Conservation (phyloP, 2,888 invertebrate genomes). For the Leucozona laternaria region DNA sequence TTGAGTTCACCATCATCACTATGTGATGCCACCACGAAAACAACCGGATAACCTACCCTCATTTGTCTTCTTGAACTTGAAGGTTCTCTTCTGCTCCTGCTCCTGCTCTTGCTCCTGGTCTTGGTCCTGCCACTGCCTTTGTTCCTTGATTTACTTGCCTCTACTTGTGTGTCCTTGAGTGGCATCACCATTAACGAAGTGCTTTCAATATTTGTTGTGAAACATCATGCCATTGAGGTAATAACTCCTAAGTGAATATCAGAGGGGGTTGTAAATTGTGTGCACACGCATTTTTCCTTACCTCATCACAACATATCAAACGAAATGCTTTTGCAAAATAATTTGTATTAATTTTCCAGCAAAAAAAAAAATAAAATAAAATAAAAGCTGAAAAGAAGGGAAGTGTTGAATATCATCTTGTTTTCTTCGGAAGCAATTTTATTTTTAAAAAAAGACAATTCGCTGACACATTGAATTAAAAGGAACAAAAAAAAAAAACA, state of each 20-base stretch:
- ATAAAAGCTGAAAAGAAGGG: neutral
- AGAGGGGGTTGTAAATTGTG: conserved; percentile 31
- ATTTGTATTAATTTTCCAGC: conserved; percentile 69
- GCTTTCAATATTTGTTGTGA: conserved; percentile 70
- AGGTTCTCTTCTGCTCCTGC: neutral
- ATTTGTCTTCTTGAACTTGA: conserved; percentile 70
- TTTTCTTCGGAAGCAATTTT: conserved; percentile 28
- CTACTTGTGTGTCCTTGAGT: conserved; percentile 42
- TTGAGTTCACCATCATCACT: conserved; percentile 63
- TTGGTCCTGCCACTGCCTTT: neutral
- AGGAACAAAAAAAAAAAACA: neutral
- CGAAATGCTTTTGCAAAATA: conserved; percentile 57
- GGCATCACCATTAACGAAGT: conserved; percentile 67
- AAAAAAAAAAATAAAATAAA: neutral
- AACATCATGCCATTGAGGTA: conserved; percentile 70
- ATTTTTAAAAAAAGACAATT: neutral
- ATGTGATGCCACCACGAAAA: conserved; percentile 9
- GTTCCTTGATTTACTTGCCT: conserved; percentile 40
- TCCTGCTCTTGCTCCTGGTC: too few species aligned
- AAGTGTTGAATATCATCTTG: conserved; percentile 28
- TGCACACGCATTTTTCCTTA: conserved; percentile 41
- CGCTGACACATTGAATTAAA: neutral
- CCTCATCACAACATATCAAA: conserved; percentile 21
- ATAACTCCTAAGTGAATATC: conserved; percentile 72
- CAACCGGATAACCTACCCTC: conserved; percentile 73